These are phyloP conservation scores for Diogma glabrata DNA, from an alignment of 2,888 invertebrate species.

Conservation along the genomic window DNA sequence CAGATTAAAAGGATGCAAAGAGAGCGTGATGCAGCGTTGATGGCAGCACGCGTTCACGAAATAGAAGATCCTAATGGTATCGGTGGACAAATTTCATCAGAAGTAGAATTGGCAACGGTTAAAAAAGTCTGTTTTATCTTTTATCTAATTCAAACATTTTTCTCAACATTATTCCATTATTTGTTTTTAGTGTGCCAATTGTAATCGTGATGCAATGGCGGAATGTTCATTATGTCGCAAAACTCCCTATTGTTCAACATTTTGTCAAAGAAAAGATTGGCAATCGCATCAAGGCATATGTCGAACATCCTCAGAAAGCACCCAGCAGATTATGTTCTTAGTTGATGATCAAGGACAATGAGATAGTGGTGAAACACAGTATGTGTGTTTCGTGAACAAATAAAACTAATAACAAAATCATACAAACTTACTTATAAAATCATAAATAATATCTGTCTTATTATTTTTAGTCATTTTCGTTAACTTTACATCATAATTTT, in stretches of 20 bases:
- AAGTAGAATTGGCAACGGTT: constrained; percentile 49
- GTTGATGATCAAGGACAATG: constrained; percentile 53
- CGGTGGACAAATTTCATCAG: constrained; percentile 35
- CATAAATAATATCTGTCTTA: no score
- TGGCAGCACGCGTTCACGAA: constrained; percentile 56
- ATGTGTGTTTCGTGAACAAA: constrained; percentile 7
- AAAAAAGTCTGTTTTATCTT: constrained; percentile 49
- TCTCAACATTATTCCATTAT: constrained; percentile 13
- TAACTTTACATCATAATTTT: no score
- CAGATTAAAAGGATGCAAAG: constrained; percentile 52
- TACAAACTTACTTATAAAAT: no score
- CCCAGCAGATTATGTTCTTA: constrained; percentile 74
- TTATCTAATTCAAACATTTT: constrained; percentile 6
- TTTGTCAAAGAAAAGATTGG: constrained; percentile 87
- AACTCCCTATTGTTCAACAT: constrained; percentile 80
- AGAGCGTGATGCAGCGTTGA: constrained; percentile 53
- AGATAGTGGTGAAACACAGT: constrained; percentile 8
- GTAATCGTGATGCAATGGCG: constrained; percentile 75
- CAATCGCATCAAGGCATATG: constrained; percentile 76
- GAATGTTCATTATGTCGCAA: constrained; percentile 78
- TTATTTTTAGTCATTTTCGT: no score
- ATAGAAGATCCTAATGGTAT: constrained; percentile 40
- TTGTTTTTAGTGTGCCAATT: constrained; percentile 66
- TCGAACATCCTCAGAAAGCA: constrained; percentile 56
- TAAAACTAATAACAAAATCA: constrained; percentile 4